Evolutionary conservation across 1,140 invertebrate genomes (phyloP), one percentile per base, ranked within the genome.

Genomic region (Solen grandis): DNA sequence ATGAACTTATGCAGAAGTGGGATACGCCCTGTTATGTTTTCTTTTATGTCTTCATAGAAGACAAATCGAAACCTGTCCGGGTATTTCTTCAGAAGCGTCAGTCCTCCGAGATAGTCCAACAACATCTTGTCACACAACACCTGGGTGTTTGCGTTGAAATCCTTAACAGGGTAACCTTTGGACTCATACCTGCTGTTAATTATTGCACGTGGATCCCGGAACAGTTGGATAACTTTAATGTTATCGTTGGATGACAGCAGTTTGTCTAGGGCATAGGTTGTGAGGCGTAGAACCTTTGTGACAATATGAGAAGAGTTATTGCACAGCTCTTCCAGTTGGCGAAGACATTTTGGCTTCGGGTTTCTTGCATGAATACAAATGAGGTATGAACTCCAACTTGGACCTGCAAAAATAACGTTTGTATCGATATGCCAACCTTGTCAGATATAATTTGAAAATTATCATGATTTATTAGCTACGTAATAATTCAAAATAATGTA

Each of bases 141-240:
- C 10, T 25, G 35, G 0, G 62, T 35, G 36, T 68, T 68, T 19
- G 50, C 16, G 22, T 0, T 41, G 27, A 57, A 68, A 19, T 68
- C 63, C 36, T 35, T 66, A 1, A 50, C 62, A 2, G 75, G 63
- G n/a, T 68, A 77, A 2, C 75, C 62, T 25, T 31, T 57, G 46
- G 60, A 54, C n/a, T 77, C 46, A 31, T 25, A 68, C 4, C 75
- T 41, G 25, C 63, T 59, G 33, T 77, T 77, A 1, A 77, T 41
- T 27, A 77, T 41, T 29, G 75, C 75, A 36, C 50, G 54, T 33
- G 75, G 75, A 31, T 77, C 55, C 35, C 75, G 25, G 50, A 68
- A 77, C 25, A 77, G 31, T 14, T 77, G 75, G 8, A 77, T 59
- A n/a, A 77, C 4, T 59, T 77, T 77, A 22, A 77, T 19, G 27